Conservation (phyloP, 2,797 vertebrate species). For the Alca torda region DNA sequence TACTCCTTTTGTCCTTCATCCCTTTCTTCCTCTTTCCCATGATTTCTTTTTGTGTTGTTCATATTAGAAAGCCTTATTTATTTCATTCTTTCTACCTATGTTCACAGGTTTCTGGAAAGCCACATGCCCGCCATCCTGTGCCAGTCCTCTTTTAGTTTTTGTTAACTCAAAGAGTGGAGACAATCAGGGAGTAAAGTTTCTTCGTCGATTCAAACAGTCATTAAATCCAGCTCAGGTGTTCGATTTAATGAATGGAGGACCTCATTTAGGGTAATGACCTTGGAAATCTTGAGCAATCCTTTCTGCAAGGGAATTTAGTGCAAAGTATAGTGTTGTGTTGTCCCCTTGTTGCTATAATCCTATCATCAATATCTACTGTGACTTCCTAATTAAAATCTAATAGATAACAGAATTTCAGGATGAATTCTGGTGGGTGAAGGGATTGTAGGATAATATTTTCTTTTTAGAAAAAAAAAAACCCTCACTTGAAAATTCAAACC, state of each 20-base stretch:
- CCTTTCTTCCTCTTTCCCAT: slow-evolving; percentile 42
- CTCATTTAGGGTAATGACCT: slow-evolving; percentile 91
- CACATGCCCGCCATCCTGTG: slow-evolving; percentile 94
- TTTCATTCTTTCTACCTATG: slow-evolving; percentile 60
- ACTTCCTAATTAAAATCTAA: background rate
- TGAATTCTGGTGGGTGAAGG: background rate
- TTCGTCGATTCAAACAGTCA: slow-evolving; percentile 97
- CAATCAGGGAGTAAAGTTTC: slow-evolving; percentile 98
- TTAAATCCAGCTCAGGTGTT: slow-evolving; percentile 99
- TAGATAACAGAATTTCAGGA: background rate
- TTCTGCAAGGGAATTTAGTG: background rate
- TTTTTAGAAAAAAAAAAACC: background rate
- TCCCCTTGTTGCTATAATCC: background rate
- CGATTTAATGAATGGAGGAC: slow-evolving; percentile 97
- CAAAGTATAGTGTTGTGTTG: background rate
- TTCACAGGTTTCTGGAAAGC: slow-evolving; percentile 97
- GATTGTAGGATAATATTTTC: background rate
- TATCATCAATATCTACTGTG: background rate
- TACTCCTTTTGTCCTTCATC: slow-evolving; percentile 49
- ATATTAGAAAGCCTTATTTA: slow-evolving; percentile 43
- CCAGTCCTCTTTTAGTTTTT: slow-evolving; percentile 96
- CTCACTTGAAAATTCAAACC: background rate
- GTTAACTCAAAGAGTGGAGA: slow-evolving; percentile 99
- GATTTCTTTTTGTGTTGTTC: slow-evolving; percentile 51
- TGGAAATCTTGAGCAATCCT: slow-evolving; percentile 49